These are phyloP conservation scores for Macrosteles quadrilineatus DNA, from an alignment of 1,140 invertebrate species.

Conservation along the genomic window DNA sequence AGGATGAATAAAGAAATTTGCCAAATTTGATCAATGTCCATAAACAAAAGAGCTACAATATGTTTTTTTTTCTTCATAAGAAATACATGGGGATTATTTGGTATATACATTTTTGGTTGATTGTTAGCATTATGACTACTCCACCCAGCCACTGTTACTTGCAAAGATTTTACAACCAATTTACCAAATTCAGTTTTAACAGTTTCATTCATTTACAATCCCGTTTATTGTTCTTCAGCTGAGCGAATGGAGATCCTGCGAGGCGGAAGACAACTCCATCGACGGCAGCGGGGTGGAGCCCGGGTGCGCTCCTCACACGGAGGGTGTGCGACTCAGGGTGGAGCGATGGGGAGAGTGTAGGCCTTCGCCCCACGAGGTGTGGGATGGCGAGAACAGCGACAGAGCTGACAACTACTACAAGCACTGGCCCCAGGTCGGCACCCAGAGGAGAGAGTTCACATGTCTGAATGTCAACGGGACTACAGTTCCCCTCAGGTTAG, in stretches of 20 bases:
- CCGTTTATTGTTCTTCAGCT: too few species aligned
- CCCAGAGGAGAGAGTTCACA: slow-evolving; percentile 46
- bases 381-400: slow-evolving; percentile 37
- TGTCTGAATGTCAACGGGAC: slow-evolving; percentile 45
- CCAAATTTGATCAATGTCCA: too few species aligned
- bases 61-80: too few species aligned
- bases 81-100: too few species aligned
- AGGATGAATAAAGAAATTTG: too few species aligned
- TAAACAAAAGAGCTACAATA: too few species aligned
- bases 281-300: slow-evolving; percentile 30
- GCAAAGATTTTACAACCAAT: too few species aligned
- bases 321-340: slow-evolving; percentile 40
- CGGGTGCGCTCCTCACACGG: slow-evolving; percentile 32
- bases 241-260: slow-evolving; percentile 46
- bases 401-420: slow-evolving; percentile 45
- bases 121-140: too few species aligned
- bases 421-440: slow-evolving; percentile 50
- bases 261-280: slow-evolving; percentile 36
- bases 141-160: too few species aligned
- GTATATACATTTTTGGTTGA: too few species aligned
- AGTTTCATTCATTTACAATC: too few species aligned
- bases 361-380: slow-evolving; percentile 28
- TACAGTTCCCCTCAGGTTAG: background rate
- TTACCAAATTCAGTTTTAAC: too few species aligned
- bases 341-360: slow-evolving; percentile 44